A percentile compares a stretch with the other conserved stretches of the same genome.
phyloP scores from a whole-genome alignment of 1,140 invertebrate genomes.

The Brachionus manjavacas region DNA sequence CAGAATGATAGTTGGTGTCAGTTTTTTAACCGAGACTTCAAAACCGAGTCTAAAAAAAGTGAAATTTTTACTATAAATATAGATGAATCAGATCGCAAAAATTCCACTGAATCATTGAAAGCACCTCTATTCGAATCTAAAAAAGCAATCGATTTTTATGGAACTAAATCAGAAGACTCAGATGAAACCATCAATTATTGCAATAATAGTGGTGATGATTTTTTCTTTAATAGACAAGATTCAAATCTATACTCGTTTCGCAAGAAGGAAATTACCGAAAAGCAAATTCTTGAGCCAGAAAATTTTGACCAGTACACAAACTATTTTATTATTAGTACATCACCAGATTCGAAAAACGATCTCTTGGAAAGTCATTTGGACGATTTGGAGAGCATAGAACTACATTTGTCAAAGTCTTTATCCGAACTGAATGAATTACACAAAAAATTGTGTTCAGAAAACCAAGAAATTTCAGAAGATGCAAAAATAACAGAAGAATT shows the following conservation, averaged over 20 bases:
- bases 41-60: background rate
- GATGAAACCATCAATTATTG: background rate
- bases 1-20: slow-evolving; percentile 24
- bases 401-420: slow-evolving; percentile 13
- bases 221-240: background rate
- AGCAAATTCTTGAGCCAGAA: background rate
- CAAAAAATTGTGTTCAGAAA: background rate
- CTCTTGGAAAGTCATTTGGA: background rate
- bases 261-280: background rate
- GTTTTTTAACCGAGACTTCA: slow-evolving; percentile 4
- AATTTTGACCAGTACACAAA: background rate
- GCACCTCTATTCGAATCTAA: background rate
- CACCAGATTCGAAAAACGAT: background rate
- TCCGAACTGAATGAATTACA: slow-evolving; percentile 21
- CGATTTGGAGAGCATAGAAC: slow-evolving; percentile 9
- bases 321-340: background rate
- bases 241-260: background rate
- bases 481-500: background rate
- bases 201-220: background rate
- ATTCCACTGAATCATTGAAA: background rate
- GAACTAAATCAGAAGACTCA: background rate
- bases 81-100: background rate
- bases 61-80: slow-evolving; percentile 1
- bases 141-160: background rate
- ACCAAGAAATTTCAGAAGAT: background rate